A percentile compares a stretch with the other conserved stretches of the same genome.
phyloP scores from a whole-genome alignment of 1,140 invertebrate species.

The Oscheius sp. region DNA sequence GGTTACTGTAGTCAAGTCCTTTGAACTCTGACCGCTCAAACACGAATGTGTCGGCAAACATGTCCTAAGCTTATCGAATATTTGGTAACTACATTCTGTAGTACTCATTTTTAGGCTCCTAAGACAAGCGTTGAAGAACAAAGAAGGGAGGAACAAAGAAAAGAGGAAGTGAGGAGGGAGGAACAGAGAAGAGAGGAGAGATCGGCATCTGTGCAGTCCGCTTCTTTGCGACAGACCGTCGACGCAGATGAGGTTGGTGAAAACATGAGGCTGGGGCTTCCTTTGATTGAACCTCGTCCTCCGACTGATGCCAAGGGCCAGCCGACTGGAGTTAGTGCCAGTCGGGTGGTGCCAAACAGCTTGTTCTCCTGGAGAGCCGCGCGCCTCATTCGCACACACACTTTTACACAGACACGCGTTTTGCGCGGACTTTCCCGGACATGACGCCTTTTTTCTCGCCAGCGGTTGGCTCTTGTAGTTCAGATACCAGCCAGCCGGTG shows the following conservation, averaged over 20 bases:
- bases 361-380: not conserved
- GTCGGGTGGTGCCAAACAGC: conserved; percentile 5
- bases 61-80: no score
- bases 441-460: conserved; percentile 3
- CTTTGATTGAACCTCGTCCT: no score
- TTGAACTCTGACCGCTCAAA: no score
- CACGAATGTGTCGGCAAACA: no score
- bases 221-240: not conserved
- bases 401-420: not conserved
- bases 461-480: not conserved
- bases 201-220: not conserved
- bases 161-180: no score
- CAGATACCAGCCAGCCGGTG: no score
- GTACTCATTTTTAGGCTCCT: not conserved
- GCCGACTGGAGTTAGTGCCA: no score
- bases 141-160: no score
- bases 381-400: not conserved
- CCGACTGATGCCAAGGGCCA: no score
- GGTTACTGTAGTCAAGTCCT: no score
- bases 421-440: not conserved
- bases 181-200: not conserved
- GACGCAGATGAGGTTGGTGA: not conserved
- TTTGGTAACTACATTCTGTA: conserved; percentile 3
- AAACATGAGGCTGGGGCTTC: not conserved
- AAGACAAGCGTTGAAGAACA: not conserved